Conservation (phyloP, 2,888 invertebrate species). For the Litoditis marina region DNA sequence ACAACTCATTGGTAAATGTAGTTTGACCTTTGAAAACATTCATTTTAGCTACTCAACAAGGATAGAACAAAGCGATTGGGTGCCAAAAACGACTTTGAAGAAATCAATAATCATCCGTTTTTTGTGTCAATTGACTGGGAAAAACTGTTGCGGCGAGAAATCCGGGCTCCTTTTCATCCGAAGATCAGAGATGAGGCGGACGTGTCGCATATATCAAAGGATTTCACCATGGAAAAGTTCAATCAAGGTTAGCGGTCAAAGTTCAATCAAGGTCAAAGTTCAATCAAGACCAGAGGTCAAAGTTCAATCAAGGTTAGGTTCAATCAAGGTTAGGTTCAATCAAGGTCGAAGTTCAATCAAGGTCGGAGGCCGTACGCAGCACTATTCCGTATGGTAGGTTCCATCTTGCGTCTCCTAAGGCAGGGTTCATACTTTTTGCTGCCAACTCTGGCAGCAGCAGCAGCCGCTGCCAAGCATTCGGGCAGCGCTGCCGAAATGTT, state of each 20-base stretch:
- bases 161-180: conserved; percentile 69
- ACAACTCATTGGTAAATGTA: too few species aligned
- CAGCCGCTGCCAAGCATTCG: too few species aligned
- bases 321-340: too few species aligned
- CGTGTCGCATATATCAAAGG: conserved; percentile 42
- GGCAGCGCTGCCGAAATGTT: too few species aligned
- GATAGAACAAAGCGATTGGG: conserved; percentile 67
- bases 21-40: not conserved
- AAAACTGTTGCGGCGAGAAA: conserved; percentile 65
- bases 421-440: too few species aligned
- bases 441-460: too few species aligned
- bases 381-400: too few species aligned
- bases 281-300: too few species aligned
- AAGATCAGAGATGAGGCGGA: conserved; percentile 65
- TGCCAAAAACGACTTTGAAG: conserved; percentile 66
- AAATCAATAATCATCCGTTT: conserved; percentile 67
- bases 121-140: conserved; percentile 68
- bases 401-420: too few species aligned
- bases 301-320: too few species aligned
- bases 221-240: conserved; percentile 51
- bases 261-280: not conserved
- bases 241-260: conserved; percentile 15
- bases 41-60: conserved; percentile 67
- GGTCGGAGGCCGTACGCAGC: too few species aligned
- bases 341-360: too few species aligned